These are phyloP conservation scores for Branchinecta lynchi DNA, from an alignment of 1,140 invertebrate species.

Conservation along the genomic window DNA sequence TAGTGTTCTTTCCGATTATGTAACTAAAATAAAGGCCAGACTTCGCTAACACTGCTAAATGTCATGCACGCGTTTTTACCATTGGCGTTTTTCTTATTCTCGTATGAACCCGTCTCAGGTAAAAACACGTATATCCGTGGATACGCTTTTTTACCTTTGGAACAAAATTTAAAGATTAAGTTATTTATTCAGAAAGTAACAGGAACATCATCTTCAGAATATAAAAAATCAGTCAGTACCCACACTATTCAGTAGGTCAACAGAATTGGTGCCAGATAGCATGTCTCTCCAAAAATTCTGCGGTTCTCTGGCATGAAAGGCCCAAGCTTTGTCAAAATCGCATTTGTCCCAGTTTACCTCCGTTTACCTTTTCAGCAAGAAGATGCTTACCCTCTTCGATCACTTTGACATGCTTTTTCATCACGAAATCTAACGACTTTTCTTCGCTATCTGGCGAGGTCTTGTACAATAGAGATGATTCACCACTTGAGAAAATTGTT, in stretches of 20 bases:
- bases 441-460: slow-evolving; percentile 1
- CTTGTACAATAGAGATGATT: neutral
- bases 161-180: neutral
- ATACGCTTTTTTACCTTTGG: neutral
- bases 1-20: slow-evolving; percentile 1
- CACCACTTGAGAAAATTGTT: slow-evolving; percentile 6
- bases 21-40: slow-evolving; percentile 1
- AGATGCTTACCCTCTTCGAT: slow-evolving; percentile 9
- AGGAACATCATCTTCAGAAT: slow-evolving; percentile 1
- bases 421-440: slow-evolving; percentile 1
- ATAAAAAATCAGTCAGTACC: slow-evolving; percentile 2
- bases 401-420: neutral
- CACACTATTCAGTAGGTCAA: slow-evolving; percentile 6
- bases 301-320: slow-evolving; percentile 8
- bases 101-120: slow-evolving; percentile 8
- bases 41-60: slow-evolving; percentile 5
- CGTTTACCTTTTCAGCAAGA: neutral
- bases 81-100: neutral
- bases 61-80: neutral
- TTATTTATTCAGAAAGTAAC: slow-evolving; percentile 2
- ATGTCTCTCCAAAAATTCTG: slow-evolving; percentile 3
- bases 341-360: neutral
- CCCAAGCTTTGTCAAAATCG: neutral
- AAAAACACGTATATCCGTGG: neutral
- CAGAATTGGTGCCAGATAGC: slow-evolving; percentile 4